Base-by-base conservation (phyloP, 2,113 vertebrate species). In the Sorex fumeus region DNA sequence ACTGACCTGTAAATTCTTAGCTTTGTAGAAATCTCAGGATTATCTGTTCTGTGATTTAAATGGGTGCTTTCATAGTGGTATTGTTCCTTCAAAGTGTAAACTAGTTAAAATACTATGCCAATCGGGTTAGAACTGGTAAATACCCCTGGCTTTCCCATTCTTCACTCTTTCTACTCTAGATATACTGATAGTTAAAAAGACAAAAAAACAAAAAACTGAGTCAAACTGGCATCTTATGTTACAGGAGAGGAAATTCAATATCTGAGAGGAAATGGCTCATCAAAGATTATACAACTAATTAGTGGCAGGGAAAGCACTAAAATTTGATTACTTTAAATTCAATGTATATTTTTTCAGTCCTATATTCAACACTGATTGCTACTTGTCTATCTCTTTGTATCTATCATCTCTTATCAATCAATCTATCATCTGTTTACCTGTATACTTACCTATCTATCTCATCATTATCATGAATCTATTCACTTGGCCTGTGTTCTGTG, bases 91-190 rank as follows among this genome's bases (percentile, higher is more conserved):
- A 15, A 12, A 16, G 53, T 53, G 53, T 47, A 4, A 13, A 69
- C 23, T 43, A 36, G 36, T 25, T 62, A 27, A 57, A 72, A 34
- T 2, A 15, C n/a, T 43, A 53, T 47, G 32, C 30, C 36, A 1
- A 7, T 43, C 19, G 6, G 34, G 23, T 8, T 19, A 8, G 50
- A 28, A 4, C 3, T 28, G 23, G 28, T 36, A 18, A 60, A 19
- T 0, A 7, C 8, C 9, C 40, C 32, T 8, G 21, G 70, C 23
- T 82, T 43, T 28, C n/a, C 47, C 34, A 36, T 25, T 6, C 15
- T 16, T 1, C 27, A 6, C 9, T 0, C 6, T 27, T 81, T 12
- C 12, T n/a, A 13, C 15, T 60, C 47, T 6, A 10, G 32, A 30
- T 71, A 3, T 45, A 23, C 21, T 32, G 2, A 53, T 36, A 25